phyloP scores from a whole-genome alignment of 1,140 invertebrate species.

The Apocrypta bakeri region DNA sequence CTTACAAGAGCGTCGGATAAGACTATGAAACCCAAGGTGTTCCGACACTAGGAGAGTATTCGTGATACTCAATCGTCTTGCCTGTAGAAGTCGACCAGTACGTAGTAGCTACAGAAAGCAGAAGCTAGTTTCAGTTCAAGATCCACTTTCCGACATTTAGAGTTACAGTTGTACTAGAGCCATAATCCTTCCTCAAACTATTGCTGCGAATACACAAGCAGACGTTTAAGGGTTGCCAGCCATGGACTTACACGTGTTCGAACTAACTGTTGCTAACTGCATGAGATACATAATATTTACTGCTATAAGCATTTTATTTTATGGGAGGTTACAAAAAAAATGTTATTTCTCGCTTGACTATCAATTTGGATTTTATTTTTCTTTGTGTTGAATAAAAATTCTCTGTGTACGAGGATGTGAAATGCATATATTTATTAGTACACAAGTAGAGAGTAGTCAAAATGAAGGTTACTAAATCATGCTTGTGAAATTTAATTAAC shows the following conservation, averaged over 20 bases:
- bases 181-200: conserved; percentile 5
- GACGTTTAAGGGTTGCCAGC: background rate
- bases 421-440: too few species aligned
- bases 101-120: background rate
- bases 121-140: background rate
- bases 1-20: background rate
- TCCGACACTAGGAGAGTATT: background rate
- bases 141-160: conserved; percentile 24
- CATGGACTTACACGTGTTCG: background rate
- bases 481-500: too few species aligned
- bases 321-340: background rate
- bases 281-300: background rate
- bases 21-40: background rate
- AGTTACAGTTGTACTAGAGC: conserved; percentile 7
- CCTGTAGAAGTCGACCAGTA: background rate
- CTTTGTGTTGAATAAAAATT: too few species aligned
- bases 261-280: background rate
- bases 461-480: too few species aligned
- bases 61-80: conserved; percentile 7
- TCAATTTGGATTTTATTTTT: too few species aligned
- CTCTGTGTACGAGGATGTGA: too few species aligned
- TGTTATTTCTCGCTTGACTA: too few species aligned
- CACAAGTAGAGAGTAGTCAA: too few species aligned
- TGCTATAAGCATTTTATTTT: background rate
- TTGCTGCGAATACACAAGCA: background rate